Conservation (phyloP, 2,888 invertebrate genomes). For the Endotricha flammealis region DNA sequence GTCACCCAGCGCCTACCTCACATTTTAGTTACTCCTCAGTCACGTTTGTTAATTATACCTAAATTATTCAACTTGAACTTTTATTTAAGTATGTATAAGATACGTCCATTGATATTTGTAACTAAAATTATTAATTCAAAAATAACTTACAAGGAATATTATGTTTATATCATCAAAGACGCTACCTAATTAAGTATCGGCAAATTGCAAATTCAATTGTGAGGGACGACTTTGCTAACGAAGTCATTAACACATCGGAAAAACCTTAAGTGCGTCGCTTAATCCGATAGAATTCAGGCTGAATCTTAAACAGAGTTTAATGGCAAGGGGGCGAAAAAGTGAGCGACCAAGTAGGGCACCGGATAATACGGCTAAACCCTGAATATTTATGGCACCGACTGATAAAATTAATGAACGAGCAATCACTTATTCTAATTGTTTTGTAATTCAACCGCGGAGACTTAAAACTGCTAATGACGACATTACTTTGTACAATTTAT, state of each 20-base stretch:
- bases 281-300: slow-evolving; percentile 38
- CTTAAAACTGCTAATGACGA: not conserved
- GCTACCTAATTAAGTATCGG: slow-evolving; percentile 19
- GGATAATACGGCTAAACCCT: slow-evolving; percentile 17
- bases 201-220: slow-evolving; percentile 34
- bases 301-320: slow-evolving; percentile 57
- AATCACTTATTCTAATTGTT: slow-evolving; percentile 15
- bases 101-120: no score
- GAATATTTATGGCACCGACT: slow-evolving; percentile 25
- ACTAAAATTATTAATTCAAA: no score
- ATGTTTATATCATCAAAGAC: not conserved
- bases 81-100: no score
- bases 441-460: not conserved
- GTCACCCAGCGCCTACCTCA: no score
- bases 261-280: slow-evolving; percentile 44
- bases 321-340: slow-evolving; percentile 33
- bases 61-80: no score
- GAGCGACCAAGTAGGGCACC: slow-evolving; percentile 21
- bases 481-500: no score
- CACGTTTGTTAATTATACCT: no score
- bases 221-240: slow-evolving; percentile 32
- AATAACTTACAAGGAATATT: no score
- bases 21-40: no score
- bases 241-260: slow-evolving; percentile 49
- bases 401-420: slow-evolving; percentile 31